Conservation (phyloP, 1,140 invertebrate species). For the Drosophila nannoptera region DNA sequence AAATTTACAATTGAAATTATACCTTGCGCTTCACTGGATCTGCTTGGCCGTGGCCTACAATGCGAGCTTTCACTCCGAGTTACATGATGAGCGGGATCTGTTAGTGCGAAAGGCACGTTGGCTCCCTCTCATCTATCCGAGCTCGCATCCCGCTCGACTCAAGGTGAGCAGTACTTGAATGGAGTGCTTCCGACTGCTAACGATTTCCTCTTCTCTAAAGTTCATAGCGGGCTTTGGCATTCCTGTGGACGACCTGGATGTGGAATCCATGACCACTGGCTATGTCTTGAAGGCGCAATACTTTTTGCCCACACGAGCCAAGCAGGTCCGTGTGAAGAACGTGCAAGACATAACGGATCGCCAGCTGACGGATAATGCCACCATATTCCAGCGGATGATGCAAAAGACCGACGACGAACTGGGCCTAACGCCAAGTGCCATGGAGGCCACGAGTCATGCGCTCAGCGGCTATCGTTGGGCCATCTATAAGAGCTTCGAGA, state of each 20-base stretch:
- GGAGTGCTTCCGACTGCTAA: not conserved
- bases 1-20: not conserved
- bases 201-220: slow-evolving; percentile 24
- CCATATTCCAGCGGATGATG: slow-evolving; percentile 49
- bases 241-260: slow-evolving; percentile 56
- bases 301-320: slow-evolving; percentile 52
- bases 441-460: slow-evolving; percentile 12
- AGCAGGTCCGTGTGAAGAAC: slow-evolving; percentile 51
- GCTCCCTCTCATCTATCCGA: slow-evolving; percentile 57
- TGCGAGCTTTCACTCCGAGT: not conserved
- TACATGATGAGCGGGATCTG: slow-evolving; percentile 39
- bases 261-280: slow-evolving; percentile 64
- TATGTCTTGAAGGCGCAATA: slow-evolving; percentile 76
- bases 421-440: slow-evolving; percentile 8
- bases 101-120: slow-evolving; percentile 58
- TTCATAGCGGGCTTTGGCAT: slow-evolving; percentile 76
- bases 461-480: slow-evolving; percentile 62
- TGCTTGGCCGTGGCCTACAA: slow-evolving; percentile 11
- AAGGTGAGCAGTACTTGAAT: slow-evolving; percentile 21
- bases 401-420: slow-evolving; percentile 42
- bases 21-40: not conserved
- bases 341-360: slow-evolving; percentile 35
- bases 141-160: slow-evolving; percentile 43
- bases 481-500: slow-evolving; percentile 54
- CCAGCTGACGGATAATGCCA: slow-evolving; percentile 34